Base-by-base conservation (phyloP, 2,888 invertebrate genomes). In the Drosophila paramelanica region DNA sequence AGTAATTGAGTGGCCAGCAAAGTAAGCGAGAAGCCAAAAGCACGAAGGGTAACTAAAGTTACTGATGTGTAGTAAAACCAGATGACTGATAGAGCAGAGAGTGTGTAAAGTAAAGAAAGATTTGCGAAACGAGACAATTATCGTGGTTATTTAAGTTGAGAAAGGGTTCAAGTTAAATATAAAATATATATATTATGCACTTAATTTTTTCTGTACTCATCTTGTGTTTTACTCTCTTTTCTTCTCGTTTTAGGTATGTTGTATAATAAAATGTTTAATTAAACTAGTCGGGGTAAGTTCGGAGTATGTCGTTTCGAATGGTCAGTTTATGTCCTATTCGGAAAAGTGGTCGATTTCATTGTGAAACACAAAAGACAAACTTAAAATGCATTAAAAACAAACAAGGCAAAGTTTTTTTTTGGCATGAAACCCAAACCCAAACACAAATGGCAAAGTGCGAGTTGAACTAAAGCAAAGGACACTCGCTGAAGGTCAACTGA, bases 361-460 rank as follows among this genome's bases (percentile, higher is more conserved):
- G 23, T 14, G 47, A 33, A 45, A 49, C 39, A 42, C 39, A 25
- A 58, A 55, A 62, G 46, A 36, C 59, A 50, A 71, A 86, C 83
- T 86, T 71, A 79, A 79, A 82, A 88, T 82, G 89, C 81, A 88
- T 86, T 71, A 73, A 88, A 88, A 72, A 57, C 52, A 79, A 86
- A 83, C 66, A 69, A 58, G 66, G 52, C 31, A 62, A 76, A 73
- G 57, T 75, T 67, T 60, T 46, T 75, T 67, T 60, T 46, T 59
- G 60, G 58, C 58, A 36, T 45, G 67, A 56, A 50, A 61, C 55
- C 39, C 60, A 46, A 64, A 59, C 41, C 25, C 51, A 62, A 80
- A 58, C 58, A 67, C 58, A 67, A 71, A 66, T 58, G 52, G 38
- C 50, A 47, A 77, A 50, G 33, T 38, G 56, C 11, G 47, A 49